These are phyloP conservation scores for Tenthredo notha DNA, from an alignment of 2,888 invertebrate genomes.

Conservation along the genomic window DNA sequence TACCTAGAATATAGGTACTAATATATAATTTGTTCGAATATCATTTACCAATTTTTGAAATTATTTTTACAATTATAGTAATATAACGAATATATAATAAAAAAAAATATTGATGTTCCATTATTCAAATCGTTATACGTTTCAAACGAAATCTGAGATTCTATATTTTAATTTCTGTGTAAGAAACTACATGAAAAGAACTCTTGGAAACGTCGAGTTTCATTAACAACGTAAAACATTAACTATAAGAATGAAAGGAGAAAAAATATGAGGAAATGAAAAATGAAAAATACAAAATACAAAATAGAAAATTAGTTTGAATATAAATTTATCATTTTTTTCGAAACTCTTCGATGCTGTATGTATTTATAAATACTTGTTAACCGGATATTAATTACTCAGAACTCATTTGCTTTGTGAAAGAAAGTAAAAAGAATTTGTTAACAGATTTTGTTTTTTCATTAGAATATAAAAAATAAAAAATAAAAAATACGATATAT, in stretches of 20 bases:
- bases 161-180: not conserved
- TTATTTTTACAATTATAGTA: not conserved
- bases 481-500: not conserved
- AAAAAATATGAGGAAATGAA: not conserved
- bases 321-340: not conserved
- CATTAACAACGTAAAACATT: not conserved
- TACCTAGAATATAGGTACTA: not conserved
- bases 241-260: not conserved
- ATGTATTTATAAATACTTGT: not conserved
- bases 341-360: not conserved
- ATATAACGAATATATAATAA: not conserved
- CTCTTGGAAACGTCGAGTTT: not conserved
- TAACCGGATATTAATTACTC: not conserved
- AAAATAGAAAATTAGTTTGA: not conserved
- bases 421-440: not conserved
- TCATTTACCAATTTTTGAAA: slow-evolving; percentile 12
- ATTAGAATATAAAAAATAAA: not conserved
- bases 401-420: not conserved
- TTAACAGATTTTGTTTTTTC: not conserved
- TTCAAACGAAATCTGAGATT: not conserved
- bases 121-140: slow-evolving; percentile 4
- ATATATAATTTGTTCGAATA: not conserved
- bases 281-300: not conserved
- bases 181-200: not conserved
- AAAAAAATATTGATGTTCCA: not conserved